Evolutionary conservation across 2,113 vertebrate genomes (phyloP), one percentile per base, ranked within the genome.

Genomic region (Lasiurus cinereus): DNA sequence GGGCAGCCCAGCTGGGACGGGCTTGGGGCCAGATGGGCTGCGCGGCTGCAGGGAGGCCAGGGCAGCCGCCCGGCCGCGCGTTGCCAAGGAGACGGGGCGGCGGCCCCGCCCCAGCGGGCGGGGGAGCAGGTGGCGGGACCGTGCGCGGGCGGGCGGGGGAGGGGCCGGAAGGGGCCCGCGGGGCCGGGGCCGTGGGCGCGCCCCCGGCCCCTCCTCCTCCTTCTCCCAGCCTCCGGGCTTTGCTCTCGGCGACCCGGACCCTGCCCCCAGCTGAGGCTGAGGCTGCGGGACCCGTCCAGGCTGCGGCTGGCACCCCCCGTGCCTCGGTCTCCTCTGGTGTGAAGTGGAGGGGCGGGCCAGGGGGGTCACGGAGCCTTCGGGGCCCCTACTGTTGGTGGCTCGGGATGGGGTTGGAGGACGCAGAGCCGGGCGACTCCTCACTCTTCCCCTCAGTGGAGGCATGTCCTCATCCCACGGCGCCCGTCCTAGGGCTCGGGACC

Each of bases 101-200:
- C 36, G 18, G 95, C 94, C 83, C 94, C 70, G 93, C 94, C 97
- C 88, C 18, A 1, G 62, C 62, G 86, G 94, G 95, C 67, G 87
- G 97, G 95, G 96, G 96, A 97, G 97, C 97, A 97, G 97, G 97
- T 97, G 97, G 97, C 84, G 82, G 96, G 95, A 89, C 83, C 1
- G 69, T 66, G 96, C 36, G 18, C 91, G 8, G 92, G 66, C 93
- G 92, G 96, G 50, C 50, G 50, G 50, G 96, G 96, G 95, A 95
- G 92, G 97, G 96, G 95, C 95, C 94, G 86, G 94, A 94, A 88
- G 94, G 95, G 97, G 96, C 96, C 95, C 74, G 14, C 46, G 69
- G 90, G 94, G 74, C 67, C 22, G 8, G 33, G 64, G 56, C 31
- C 16, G 70, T 36, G 3, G 54, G 83, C 56, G 54, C 67, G 14